Conservation (phyloP, 2,888 invertebrate species). For the Bimastos eiseni region DNA sequence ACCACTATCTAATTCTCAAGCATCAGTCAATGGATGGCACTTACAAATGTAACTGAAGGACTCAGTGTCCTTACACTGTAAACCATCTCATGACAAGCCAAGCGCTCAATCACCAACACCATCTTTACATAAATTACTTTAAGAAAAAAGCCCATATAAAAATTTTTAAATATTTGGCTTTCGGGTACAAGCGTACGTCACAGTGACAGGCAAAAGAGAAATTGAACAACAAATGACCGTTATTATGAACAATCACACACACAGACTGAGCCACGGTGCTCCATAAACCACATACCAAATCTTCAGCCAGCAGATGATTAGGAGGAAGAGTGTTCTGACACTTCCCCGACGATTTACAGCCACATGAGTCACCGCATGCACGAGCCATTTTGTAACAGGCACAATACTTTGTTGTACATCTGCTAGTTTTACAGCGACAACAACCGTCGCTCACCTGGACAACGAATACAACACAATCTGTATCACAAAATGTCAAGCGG, state of each 20-base stretch:
- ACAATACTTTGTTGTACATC: conserved; percentile 24
- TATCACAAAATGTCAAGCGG: not conserved
- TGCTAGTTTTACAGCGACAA: not conserved
- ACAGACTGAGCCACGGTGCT: not conserved
- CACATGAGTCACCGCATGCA: conserved; percentile 9
- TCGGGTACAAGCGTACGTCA: too few species aligned
- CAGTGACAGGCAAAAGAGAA: too few species aligned
- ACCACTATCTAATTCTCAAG: too few species aligned
- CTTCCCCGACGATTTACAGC: not conserved
- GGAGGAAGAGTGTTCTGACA: not conserved
- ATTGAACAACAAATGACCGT: too few species aligned
- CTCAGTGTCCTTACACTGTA: too few species aligned
- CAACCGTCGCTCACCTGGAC: not conserved
- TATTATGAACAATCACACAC: not conserved
- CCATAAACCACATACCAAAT: not conserved
- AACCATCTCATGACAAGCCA: too few species aligned
- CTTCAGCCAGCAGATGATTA: not conserved
- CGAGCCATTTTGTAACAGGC: conserved; percentile 24
- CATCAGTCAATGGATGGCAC: too few species aligned
- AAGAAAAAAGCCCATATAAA: too few species aligned
- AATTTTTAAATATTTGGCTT: too few species aligned
- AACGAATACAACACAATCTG: not conserved
- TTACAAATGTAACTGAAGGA: too few species aligned
- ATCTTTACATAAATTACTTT: too few species aligned
- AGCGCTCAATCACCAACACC: too few species aligned